A percentile compares a stretch with the other conserved stretches of the same genome.
phyloP scores from a whole-genome alignment of 2,888 invertebrate species.

The Dorcus hopei region DNA sequence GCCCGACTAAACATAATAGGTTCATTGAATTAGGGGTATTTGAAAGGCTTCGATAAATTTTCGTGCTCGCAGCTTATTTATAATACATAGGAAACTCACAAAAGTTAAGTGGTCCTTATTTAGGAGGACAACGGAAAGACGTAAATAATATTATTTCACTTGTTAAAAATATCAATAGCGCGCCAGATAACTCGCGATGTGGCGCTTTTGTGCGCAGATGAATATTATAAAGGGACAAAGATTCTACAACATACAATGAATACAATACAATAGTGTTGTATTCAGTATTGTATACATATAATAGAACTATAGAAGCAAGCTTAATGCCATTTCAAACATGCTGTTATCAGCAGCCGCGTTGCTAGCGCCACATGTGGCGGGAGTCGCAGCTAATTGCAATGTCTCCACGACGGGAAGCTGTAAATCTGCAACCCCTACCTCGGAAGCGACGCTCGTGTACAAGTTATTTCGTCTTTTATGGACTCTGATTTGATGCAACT shows the following conservation, averaged over 20 bases:
- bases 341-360: conserved; percentile 44
- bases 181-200: conserved; percentile 48
- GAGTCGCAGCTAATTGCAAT: conserved; percentile 36
- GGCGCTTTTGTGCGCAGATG: conserved; percentile 49
- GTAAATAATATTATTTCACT: conserved; percentile 32
- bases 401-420: conserved; percentile 36
- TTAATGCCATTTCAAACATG: conserved; percentile 50
- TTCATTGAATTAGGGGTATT: too few species aligned
- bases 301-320: conserved; percentile 51
- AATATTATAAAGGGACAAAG: conserved; percentile 52
- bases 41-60: too few species aligned
- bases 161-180: conserved; percentile 46
- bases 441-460: conserved; percentile 20
- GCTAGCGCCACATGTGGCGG: conserved; percentile 35
- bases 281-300: conserved; percentile 50
- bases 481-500: not conserved
- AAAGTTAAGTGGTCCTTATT: conserved; percentile 28
- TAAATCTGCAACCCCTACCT: conserved; percentile 31
- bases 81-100: conserved; percentile 13
- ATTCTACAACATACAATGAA: conserved; percentile 49
- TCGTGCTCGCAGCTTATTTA: not conserved
- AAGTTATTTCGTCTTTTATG: conserved; percentile 4
- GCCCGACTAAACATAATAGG: too few species aligned
- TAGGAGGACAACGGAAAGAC: conserved; percentile 30
- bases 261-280: conserved; percentile 50